These are phyloP conservation scores for Corythoichthys haematopterus DNA, from an alignment of 2,113 vertebrate species.

Conservation along the genomic window DNA sequence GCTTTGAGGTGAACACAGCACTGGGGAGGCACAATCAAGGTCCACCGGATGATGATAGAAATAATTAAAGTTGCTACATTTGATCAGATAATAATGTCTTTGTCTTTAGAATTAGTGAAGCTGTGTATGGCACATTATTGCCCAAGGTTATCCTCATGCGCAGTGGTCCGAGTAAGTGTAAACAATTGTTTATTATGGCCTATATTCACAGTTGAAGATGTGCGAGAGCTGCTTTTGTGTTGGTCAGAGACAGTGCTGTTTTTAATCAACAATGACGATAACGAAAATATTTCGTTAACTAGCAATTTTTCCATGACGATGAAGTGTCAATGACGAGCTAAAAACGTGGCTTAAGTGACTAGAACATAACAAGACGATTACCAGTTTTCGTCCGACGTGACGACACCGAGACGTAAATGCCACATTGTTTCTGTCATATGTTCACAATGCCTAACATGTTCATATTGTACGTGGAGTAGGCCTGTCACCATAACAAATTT, in stretches of 20 bases:
- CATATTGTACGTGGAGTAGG: no score
- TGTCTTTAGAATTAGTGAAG: background rate
- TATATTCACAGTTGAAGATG: background rate
- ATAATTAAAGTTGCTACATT: background rate
- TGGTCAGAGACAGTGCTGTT: background rate
- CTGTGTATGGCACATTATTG: background rate
- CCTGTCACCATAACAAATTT: no score
- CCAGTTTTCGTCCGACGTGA: no score
- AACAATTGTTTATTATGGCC: background rate
- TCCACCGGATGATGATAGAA: background rate
- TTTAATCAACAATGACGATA: no score
- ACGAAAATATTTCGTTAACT: no score
- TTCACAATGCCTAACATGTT: no score
- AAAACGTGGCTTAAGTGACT: no score
- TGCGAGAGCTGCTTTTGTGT: background rate
- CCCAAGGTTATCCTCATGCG: background rate
- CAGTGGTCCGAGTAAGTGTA: background rate
- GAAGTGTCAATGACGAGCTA: no score
- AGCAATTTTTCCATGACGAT: no score
- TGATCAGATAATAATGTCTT: background rate
- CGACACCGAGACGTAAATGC: no score
- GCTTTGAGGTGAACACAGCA: background rate
- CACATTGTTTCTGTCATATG: no score
- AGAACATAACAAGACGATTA: no score
- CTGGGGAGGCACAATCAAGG: background rate